These are phyloP conservation scores for Ascidia mentula DNA, from an alignment of 23 tunicate species.

Conservation along the genomic window DNA sequence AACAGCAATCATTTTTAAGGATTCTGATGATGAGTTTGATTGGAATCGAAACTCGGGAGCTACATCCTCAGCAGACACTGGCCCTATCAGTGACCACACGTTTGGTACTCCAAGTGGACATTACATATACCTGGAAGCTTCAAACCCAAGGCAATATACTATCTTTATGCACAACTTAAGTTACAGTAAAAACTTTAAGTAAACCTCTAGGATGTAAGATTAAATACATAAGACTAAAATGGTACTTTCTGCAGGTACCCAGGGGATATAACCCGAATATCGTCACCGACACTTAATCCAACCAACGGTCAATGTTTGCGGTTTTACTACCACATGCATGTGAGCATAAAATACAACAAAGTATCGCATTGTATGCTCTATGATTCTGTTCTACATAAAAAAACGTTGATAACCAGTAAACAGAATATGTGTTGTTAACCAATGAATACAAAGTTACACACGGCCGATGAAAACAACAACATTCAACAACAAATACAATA, in stretches of 20 bases:
- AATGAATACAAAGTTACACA: no score
- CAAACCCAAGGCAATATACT: constrained; percentile 52
- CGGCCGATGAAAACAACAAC: no score
- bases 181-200: neutral
- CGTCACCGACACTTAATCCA: constrained; percentile 40
- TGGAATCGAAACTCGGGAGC: constrained; percentile 66
- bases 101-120: constrained; percentile 35
- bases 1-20: no score
- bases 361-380: no score
- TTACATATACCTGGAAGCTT: constrained; percentile 70
- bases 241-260: constrained; percentile 9
- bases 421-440: no score
- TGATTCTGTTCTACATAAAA: no score
- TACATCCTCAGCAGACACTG: constrained; percentile 75
- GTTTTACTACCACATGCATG: constrained; percentile 88
- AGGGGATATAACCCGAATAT: constrained; percentile 49
- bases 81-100: constrained; percentile 73
- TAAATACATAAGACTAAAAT: neutral
- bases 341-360: no score
- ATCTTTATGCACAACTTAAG: neutral
- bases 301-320: constrained; percentile 60
- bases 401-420: no score
- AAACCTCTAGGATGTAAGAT: constrained; percentile 3
- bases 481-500: no score
- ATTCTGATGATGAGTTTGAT: constrained; percentile 72